These are phyloP conservation scores for Argentina silus DNA, from an alignment of 2,797 vertebrate genomes.

Conservation along the genomic window DNA sequence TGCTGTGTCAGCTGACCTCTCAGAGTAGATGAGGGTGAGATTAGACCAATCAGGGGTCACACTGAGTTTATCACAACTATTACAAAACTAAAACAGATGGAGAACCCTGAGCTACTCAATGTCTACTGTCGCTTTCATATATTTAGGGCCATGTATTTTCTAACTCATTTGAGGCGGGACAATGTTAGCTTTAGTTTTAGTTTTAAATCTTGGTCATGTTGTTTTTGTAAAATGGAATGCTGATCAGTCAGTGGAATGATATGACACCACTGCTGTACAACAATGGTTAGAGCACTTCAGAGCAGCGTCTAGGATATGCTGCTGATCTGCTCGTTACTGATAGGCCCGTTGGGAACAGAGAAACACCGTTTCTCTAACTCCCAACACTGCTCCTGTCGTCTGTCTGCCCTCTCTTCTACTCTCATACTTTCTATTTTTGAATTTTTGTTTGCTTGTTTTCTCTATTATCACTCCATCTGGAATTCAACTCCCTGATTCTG, in stretches of 20 bases:
- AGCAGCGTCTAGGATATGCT: slow-evolving; percentile 9
- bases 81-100: slow-evolving; percentile 83
- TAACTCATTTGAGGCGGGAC: slow-evolving; percentile 57
- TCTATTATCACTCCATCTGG: slow-evolving; percentile 76
- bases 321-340: slow-evolving; percentile 12
- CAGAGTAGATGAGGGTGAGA: slow-evolving; percentile 70
- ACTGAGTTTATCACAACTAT: slow-evolving; percentile 78
- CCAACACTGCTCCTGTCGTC: slow-evolving; percentile 50
- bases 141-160: slow-evolving; percentile 61
- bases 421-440: slow-evolving; percentile 74
- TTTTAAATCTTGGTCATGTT: slow-evolving; percentile 60
- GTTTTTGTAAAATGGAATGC: slow-evolving; percentile 50
- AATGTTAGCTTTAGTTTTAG: slow-evolving; percentile 63
- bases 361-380: slow-evolving; percentile 38
- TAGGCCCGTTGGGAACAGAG: slow-evolving; percentile 20
- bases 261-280: slow-evolving; percentile 22
- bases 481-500: slow-evolving; percentile 72
- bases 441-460: slow-evolving; percentile 78
- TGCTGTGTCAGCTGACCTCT: slow-evolving; percentile 69
- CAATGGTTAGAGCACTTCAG: background rate
- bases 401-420: slow-evolving; percentile 60
- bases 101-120: slow-evolving; percentile 58
- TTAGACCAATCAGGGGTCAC: slow-evolving; percentile 77
- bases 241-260: slow-evolving; percentile 48
- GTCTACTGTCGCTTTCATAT: slow-evolving; percentile 66